Percentiles rank a stretch among this genome's conserved stretches.
Evolutionary conservation across 2,113 vertebrate genomes (phyloP).

Genomic region (Sturnira hondurensis): DNA sequence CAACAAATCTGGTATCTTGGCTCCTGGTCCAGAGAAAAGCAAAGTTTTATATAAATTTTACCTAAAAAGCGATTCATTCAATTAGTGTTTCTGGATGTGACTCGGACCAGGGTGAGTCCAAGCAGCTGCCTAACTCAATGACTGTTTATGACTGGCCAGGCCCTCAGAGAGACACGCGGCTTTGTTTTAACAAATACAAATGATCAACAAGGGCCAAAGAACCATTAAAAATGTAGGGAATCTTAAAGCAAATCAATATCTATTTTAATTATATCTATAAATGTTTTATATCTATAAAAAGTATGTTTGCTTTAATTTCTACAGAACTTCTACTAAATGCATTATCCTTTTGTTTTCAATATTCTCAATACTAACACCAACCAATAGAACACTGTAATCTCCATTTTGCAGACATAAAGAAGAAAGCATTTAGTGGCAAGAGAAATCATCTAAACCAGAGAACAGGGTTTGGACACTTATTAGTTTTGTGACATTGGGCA

Average conservation of each 20-base stretch:
- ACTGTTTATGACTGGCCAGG: conserved; percentile 19
- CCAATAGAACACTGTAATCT: conserved; percentile 7
- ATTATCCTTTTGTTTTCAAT: conserved; percentile 31
- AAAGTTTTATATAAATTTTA: conserved; percentile 30
- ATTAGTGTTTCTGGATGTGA: conserved; percentile 30
- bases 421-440: conserved; percentile 35
- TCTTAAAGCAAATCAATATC: conserved; percentile 34
- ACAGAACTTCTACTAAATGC: conserved; percentile 39
- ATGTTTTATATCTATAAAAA: not conserved
- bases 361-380: conserved; percentile 25
- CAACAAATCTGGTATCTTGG: conserved; percentile 33
- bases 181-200: conserved; percentile 43
- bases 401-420: conserved; percentile 15
- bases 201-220: conserved; percentile 1
- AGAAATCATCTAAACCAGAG: conserved; percentile 29
- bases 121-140: conserved; percentile 37
- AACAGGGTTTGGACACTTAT: conserved; percentile 17
- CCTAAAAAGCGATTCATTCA: not conserved
- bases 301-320: conserved; percentile 23
- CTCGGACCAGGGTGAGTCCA: conserved; percentile 26
- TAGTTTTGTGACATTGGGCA: conserved; percentile 61
- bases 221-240: conserved; percentile 11
- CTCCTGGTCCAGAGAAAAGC: conserved; percentile 23
- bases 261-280: conserved; percentile 45
- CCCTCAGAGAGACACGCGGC: not conserved